Percentiles rank a stretch among this genome's conserved stretches.
These are phyloP conservation scores for Ischnus inquisitorius DNA, from an alignment of 2,888 invertebrate species.

Conservation along the genomic window DNA sequence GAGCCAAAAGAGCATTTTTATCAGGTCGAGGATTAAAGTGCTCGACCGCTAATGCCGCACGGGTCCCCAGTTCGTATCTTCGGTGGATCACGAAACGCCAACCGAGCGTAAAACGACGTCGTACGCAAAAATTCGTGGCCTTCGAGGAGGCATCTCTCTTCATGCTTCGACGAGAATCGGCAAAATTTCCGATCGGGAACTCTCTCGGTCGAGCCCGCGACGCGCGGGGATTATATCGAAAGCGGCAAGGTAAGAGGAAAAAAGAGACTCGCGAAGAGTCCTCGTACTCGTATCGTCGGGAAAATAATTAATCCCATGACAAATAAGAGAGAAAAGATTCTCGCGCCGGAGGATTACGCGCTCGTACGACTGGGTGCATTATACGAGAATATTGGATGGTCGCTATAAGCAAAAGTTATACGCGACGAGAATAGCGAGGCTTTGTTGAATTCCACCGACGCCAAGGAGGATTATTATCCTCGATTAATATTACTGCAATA, in stretches of 20 bases:
- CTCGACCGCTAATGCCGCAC: slow-evolving; percentile 35
- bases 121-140: slow-evolving; percentile 31
- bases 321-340: slow-evolving; percentile 47
- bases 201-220: not conserved
- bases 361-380: slow-evolving; percentile 7
- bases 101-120: slow-evolving; percentile 44
- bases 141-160: not conserved
- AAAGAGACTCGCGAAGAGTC: slow-evolving; percentile 5
- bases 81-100: slow-evolving; percentile 30
- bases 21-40: slow-evolving; percentile 55
- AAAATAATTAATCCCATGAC: slow-evolving; percentile 76
- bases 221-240: slow-evolving; percentile 19
- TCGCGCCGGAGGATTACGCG: slow-evolving; percentile 63
- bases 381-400: slow-evolving; percentile 39
- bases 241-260: not conserved
- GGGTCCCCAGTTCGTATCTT: not conserved
- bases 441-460: slow-evolving; percentile 64
- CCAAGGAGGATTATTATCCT: slow-evolving; percentile 72
- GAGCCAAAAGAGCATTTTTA: slow-evolving; percentile 31
- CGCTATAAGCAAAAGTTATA: slow-evolving; percentile 14
- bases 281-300: slow-evolving; percentile 48
- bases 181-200: slow-evolving; percentile 51
- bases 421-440: slow-evolving; percentile 36
- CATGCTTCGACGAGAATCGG: slow-evolving; percentile 5
- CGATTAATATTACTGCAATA: slow-evolving; percentile 72